Evolutionary conservation across 1,140 invertebrate genomes (phyloP), one percentile per base, ranked within the genome.

Genomic region (Thereuonema tuberculata): DNA sequence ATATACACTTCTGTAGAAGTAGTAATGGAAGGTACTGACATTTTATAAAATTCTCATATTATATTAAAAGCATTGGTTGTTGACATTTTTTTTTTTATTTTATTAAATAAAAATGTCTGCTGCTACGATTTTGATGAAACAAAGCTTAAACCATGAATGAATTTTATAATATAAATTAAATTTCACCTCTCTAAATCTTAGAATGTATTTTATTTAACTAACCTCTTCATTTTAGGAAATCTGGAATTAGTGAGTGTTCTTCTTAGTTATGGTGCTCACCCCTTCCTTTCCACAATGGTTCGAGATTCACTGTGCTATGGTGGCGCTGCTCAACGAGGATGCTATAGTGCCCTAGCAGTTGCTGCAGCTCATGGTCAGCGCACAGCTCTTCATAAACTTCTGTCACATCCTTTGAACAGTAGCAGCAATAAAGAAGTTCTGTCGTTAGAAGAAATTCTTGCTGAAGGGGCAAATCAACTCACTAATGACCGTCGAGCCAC

Each of bases 381-480:
- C 56, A 74, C 78, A 1, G 81, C 86, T 59, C 73, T 93, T 5
- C 84, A 87, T 62, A 85, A 87, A 68, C 73, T 91, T 1, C 73
- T 92, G 23, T 82, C 85, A 0, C 86, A 89, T 68, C 87, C 86
- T 1, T 75, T 85, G 2, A 78, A 78, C 59, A 43, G 48, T 24
- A 75, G 75, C 23, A 75, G 75, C 23, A 79, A 81, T 29, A 79
- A 83, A 58, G 86, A 89, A 67, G 85, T 92, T 20, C 76, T 93
- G 15, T 90, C 87, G 0, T 75, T 93, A 52, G 89, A 93, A 70
- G 90, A 93, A 71, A 92, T 92, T 71, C 76, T 93, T 28, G 89
- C 89, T 0, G 89, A 93, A 74, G 88, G 87, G 24, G 77, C 71
- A 25, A 69, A 63, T 43, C 56, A 60, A 25, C 53, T 58, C 1